Conservation (phyloP, 2,888 invertebrate species). For the Brassicogethes aeneus region DNA sequence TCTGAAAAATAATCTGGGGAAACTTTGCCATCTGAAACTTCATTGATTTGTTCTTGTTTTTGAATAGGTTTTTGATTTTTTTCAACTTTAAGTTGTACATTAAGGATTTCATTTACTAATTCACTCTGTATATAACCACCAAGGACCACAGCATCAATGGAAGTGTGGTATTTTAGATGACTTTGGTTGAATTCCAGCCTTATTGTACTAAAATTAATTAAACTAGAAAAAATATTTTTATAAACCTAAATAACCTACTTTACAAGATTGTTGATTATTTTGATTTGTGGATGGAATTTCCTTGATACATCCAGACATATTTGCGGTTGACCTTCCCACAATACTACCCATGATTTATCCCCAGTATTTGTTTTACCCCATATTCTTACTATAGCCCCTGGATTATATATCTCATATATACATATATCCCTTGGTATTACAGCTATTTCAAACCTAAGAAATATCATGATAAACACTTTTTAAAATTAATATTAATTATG, state of each 20-base stretch:
- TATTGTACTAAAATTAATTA: constrained; percentile 50
- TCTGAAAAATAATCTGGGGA: constrained; percentile 18
- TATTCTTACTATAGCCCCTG: constrained; percentile 72
- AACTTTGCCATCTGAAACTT: background rate
- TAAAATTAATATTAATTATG: too few relatives aligned
- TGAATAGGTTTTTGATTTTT: too few relatives aligned
- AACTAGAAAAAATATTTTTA: constrained; percentile 11
- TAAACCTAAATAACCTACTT: constrained; percentile 38
- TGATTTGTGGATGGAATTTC: constrained; percentile 67
- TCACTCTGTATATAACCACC: constrained; percentile 44
- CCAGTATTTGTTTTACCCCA: constrained; percentile 53
- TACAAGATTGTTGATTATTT: constrained; percentile 47
- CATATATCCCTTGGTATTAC: constrained; percentile 62
- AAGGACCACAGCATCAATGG: constrained; percentile 76
- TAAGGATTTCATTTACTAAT: background rate
- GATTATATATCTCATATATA: constrained; percentile 80
- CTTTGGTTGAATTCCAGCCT: constrained; percentile 82
- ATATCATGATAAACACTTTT: constrained; percentile 4
- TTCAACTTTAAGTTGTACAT: background rate
- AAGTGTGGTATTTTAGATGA: constrained; percentile 74
- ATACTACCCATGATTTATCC: constrained; percentile 53
- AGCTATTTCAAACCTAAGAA: constrained; percentile 51
- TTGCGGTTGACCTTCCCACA: constrained; percentile 70
- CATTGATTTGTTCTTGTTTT: background rate
- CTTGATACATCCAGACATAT: constrained; percentile 50